Evolutionary conservation across 2,113 vertebrate genomes (phyloP).

Genomic region (Clarias batrachus): DNA sequence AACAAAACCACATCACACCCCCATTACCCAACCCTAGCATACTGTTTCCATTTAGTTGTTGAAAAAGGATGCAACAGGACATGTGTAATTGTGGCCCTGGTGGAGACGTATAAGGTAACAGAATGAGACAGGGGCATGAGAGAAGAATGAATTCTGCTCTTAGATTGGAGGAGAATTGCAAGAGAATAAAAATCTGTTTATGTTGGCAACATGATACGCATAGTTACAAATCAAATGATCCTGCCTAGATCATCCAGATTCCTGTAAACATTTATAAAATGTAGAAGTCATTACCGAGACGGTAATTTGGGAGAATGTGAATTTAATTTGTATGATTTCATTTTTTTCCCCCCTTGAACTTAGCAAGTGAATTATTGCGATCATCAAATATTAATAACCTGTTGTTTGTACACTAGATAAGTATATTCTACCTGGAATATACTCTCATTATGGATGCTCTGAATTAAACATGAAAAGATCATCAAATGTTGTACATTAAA

Average conservation of each 20-base stretch:
- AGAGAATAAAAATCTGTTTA: constrained; percentile 38
- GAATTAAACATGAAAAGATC: not conserved
- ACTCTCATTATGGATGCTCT: not conserved
- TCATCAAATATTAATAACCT: not conserved
- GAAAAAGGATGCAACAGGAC: constrained; percentile 43
- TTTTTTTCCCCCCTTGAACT: not conserved
- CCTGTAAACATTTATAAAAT: constrained; percentile 28
- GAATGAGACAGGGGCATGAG: constrained; percentile 15
- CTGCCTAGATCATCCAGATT: constrained; percentile 22
- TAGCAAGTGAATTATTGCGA: constrained; percentile 10
- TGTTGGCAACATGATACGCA: constrained; percentile 45
- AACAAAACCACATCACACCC: constrained; percentile 37
- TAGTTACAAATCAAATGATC: constrained; percentile 34
- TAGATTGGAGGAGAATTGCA: not conserved
- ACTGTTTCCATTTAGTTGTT: constrained; percentile 41
- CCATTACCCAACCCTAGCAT: constrained; percentile 61
- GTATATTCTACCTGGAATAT: not conserved
- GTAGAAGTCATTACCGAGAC: not conserved
- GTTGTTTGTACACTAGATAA: not conserved
- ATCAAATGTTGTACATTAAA: not conserved
- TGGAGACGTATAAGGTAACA: constrained; percentile 33
- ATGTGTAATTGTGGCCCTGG: constrained; percentile 8
- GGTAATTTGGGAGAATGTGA: constrained; percentile 19
- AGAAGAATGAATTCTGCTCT: not conserved
- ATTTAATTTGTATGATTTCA: not conserved